Evolutionary conservation across 2,888 invertebrate species (phyloP).

Genomic region (Bimastos eiseni): DNA sequence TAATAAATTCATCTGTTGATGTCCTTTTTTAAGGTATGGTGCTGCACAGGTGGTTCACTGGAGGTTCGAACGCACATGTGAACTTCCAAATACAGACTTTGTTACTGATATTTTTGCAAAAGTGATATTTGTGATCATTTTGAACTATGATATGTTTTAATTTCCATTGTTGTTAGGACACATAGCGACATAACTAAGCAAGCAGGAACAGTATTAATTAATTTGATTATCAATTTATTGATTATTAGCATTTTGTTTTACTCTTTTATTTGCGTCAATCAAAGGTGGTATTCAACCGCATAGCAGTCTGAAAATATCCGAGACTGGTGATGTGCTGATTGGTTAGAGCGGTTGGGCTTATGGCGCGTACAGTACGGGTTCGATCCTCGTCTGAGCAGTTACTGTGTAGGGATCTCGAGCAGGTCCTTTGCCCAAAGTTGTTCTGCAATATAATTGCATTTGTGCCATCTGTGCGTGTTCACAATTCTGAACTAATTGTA

Average conservation of each 20-base stretch:
- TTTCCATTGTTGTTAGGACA: not conserved
- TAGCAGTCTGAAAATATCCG: not conserved
- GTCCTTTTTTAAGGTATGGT: not conserved
- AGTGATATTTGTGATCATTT: not conserved
- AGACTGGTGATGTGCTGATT: no score
- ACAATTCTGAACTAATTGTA: no score
- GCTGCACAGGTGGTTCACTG: not conserved
- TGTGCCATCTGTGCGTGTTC: no score
- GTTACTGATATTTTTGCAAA: constrained; percentile 8
- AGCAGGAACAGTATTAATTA: not conserved
- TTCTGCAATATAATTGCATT: no score
- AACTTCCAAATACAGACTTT: not conserved
- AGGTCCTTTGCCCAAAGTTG: no score
- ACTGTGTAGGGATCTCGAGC: no score
- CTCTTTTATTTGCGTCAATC: not conserved
- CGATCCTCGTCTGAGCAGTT: no score
- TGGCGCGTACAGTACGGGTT: no score
- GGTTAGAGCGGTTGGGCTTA: no score
- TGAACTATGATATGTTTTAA: not conserved
- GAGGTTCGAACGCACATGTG: not conserved
- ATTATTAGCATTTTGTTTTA: not conserved
- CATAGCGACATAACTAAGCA: not conserved
- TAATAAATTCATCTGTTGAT: not conserved
- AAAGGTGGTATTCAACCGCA: not conserved
- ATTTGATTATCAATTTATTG: not conserved